Conservation (phyloP, 53 echinoderm and acorn worm genomes). For the Stichopus horrens region DNA sequence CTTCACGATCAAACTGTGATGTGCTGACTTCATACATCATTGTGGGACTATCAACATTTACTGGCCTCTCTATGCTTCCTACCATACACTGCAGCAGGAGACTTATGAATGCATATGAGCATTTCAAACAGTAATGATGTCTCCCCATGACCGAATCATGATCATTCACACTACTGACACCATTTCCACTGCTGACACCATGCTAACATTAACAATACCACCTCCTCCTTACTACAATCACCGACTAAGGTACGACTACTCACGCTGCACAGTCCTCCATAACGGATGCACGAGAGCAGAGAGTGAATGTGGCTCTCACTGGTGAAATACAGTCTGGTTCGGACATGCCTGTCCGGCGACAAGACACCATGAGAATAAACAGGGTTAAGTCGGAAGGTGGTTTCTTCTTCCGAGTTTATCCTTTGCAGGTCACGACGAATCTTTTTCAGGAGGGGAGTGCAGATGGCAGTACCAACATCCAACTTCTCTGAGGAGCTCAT, state of each 20-base stretch:
- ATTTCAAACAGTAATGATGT: too few relatives aligned
- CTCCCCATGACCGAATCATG: too few relatives aligned
- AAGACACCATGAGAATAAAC: constrained; percentile 86
- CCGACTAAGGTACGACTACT: constrained; percentile 28
- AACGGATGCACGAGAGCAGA: constrained; percentile 80
- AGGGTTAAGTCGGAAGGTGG: constrained; percentile 85
- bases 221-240: too few relatives aligned
- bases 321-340: constrained; percentile 95
- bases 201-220: too few relatives aligned
- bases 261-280: constrained; percentile 88
- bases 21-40: too few relatives aligned
- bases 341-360: constrained; percentile 90
- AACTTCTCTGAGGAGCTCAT: constrained; percentile 76
- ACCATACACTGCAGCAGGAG: too few relatives aligned
- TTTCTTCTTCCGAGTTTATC: constrained; percentile 87
- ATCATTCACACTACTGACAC: too few relatives aligned
- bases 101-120: too few relatives aligned
- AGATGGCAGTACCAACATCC: constrained; percentile 87
- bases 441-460: constrained; percentile 90
- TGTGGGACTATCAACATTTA: too few relatives aligned
- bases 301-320: constrained; percentile 98
- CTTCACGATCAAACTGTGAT: too few relatives aligned
- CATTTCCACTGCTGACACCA: too few relatives aligned
- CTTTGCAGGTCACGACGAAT: constrained; percentile 79
- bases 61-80: too few relatives aligned